Base-by-base conservation (phyloP, 2,888 invertebrate genomes). In the Argyresthia albistria region DNA sequence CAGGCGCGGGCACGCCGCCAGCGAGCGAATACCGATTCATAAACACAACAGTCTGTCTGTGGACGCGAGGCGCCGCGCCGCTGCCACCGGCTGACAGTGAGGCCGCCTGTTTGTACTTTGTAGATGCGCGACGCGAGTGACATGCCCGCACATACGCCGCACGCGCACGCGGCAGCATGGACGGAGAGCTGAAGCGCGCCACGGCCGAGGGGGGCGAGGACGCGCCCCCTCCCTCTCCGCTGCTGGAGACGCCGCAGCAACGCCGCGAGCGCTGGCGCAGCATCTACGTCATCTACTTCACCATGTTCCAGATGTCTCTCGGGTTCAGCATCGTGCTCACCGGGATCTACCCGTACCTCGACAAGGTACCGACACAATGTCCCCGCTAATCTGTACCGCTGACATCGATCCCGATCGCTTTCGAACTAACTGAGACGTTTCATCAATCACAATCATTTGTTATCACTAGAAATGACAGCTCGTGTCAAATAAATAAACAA, bases 241-340 rank as follows among this genome's bases (percentile, higher is more conserved):
- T 80, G 53, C 80, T 95, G 65, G 95, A 95, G 88, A 93, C 91
- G 6, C 70, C 80, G 46, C 78, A 80, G 55, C 91, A 95, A 70
- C 90, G 90, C 60, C 88, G 87, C 60, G 89, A 91, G 70, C 89
- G 96, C 80, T 94, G 93, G 93, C 89, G 90, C 59, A 95, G 95
- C 58, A 89, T 96, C 57, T 91, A 93, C 66, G 89, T 94, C 46
- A 93, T 96, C 67, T 95, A 96, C 80, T 95, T 95, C 76, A 95
- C 95, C 53, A 95, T 95, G 93, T 96, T 96, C 81, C 90, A 95
- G 59, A 95, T 96, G 91, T 94, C 95, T 0, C 84, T 96, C 50
- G 96, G 95, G 35, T 96, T 96, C 79, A 95, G 95, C 73, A 94
- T 96, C 60, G 92, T 95, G 60, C 88, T 96, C 46, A 95, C 96